These are phyloP conservation scores for Fissipunctia ypsillon DNA, from an alignment of 2,888 invertebrate genomes.

Conservation along the genomic window DNA sequence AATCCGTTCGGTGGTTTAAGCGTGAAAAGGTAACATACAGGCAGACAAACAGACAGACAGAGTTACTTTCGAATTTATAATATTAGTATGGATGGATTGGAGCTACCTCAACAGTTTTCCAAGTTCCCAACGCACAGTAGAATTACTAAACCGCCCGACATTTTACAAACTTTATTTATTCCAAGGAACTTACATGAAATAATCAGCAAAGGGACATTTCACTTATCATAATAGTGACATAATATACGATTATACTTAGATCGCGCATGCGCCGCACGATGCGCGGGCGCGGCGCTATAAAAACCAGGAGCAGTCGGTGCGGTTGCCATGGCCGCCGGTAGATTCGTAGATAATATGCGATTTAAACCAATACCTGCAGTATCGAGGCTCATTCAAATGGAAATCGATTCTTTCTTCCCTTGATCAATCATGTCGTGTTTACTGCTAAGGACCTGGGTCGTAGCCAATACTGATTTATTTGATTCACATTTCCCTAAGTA, in stretches of 20 bases:
- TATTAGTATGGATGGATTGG: too few relatives aligned
- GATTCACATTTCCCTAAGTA: neutral
- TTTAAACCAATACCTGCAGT: constrained; percentile 30
- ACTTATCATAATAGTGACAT: neutral
- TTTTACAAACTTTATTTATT: constrained; percentile 3
- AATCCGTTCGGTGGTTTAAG: too few relatives aligned
- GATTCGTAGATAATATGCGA: constrained; percentile 40
- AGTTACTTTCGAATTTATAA: too few relatives aligned
- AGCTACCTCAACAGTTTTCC: too few relatives aligned
- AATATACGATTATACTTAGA: constrained; percentile 7
- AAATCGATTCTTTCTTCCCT: constrained; percentile 10
- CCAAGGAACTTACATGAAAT: neutral
- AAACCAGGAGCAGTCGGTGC: constrained; percentile 58
- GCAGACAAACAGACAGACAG: too few relatives aligned
- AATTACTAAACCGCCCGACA: neutral
- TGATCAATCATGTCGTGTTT: constrained; percentile 4
- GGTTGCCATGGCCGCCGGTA: constrained; percentile 26
- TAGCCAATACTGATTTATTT: neutral
- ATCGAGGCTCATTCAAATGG: constrained; percentile 12
- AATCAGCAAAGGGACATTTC: neutral
- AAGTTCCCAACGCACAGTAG: neutral
- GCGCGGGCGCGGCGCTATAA: constrained; percentile 50
- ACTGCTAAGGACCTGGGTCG: neutral
- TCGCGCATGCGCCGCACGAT: constrained; percentile 16
- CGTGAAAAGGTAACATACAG: too few relatives aligned